Conservation (phyloP, 2,113 vertebrate genomes). For the Morone saxatilis region DNA sequence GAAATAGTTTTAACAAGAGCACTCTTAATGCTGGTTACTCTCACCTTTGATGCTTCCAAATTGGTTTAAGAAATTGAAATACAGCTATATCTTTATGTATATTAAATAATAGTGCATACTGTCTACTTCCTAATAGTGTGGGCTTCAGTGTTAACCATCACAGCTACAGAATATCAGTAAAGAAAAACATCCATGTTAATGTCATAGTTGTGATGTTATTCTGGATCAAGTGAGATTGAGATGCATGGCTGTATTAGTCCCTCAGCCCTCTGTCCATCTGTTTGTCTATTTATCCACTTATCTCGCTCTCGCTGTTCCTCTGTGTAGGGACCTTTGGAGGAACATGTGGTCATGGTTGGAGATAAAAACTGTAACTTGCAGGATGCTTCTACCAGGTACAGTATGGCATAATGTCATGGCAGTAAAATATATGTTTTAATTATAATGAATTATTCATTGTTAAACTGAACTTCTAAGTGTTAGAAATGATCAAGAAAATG, state of each 20-base stretch:
- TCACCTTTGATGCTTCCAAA: neutral
- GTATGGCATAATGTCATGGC: no score
- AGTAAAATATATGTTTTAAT: neutral
- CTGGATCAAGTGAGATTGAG: neutral
- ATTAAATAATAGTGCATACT: neutral
- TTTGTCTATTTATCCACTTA: neutral
- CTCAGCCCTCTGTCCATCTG: neutral
- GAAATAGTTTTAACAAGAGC: no score
- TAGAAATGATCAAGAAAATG: neutral
- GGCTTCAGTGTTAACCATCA: neutral
- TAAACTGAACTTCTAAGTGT: neutral
- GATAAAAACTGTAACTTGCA: slow-evolving; percentile 88
- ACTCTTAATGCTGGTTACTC: neutral
- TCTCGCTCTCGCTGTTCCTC: neutral
- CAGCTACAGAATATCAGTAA: no score
- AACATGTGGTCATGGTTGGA: slow-evolving; percentile 68
- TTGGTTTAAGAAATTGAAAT: neutral
- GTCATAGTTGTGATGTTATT: neutral
- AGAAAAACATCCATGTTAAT: neutral
- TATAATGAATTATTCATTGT: neutral
- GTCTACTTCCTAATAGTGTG: neutral
- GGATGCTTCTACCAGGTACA: slow-evolving; percentile 88
- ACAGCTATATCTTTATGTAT: neutral
- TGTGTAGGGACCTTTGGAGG: slow-evolving; percentile 86
- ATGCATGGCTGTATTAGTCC: neutral